These are phyloP conservation scores for Malurus elegans DNA, from an alignment of 2,113 vertebrate genomes.

Conservation along the genomic window DNA sequence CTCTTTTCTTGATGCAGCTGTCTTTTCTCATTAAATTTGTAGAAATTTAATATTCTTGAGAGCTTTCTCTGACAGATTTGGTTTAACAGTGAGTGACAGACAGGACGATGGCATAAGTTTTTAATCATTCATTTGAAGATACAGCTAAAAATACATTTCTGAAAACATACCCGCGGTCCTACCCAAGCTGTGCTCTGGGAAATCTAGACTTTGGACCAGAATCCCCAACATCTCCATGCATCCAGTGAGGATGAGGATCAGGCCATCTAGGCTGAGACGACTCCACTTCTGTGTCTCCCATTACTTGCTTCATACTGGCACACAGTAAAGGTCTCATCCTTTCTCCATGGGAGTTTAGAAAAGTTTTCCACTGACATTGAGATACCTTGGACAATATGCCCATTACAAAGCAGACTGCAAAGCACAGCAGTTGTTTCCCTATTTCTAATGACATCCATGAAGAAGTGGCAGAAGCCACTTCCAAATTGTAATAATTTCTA, in stretches of 20 bases:
- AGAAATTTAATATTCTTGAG: background rate
- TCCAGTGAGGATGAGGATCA: background rate
- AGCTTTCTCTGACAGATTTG: background rate
- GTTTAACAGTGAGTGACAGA: conserved; percentile 13
- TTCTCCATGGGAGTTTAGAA: background rate
- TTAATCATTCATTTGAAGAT: background rate
- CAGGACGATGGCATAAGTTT: background rate
- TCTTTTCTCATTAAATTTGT: background rate
- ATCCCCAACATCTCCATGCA: background rate
- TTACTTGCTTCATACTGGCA: background rate
- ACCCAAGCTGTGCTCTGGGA: background rate
- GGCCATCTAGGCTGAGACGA: background rate
- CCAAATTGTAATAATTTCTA: background rate
- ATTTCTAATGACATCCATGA: background rate
- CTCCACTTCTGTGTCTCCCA: background rate
- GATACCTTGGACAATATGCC: background rate
- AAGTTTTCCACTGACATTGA: background rate
- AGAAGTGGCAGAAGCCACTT: background rate
- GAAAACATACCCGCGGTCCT: background rate
- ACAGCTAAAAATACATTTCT: background rate
- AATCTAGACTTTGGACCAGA: background rate
- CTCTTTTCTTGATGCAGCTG: background rate
- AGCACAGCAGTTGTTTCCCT: background rate
- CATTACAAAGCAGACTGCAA: background rate
- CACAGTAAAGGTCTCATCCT: background rate